Evolutionary conservation across 2,113 vertebrate species (phyloP), one percentile per base, ranked within the genome.

Genomic region (Alaudala cheleensis): DNA sequence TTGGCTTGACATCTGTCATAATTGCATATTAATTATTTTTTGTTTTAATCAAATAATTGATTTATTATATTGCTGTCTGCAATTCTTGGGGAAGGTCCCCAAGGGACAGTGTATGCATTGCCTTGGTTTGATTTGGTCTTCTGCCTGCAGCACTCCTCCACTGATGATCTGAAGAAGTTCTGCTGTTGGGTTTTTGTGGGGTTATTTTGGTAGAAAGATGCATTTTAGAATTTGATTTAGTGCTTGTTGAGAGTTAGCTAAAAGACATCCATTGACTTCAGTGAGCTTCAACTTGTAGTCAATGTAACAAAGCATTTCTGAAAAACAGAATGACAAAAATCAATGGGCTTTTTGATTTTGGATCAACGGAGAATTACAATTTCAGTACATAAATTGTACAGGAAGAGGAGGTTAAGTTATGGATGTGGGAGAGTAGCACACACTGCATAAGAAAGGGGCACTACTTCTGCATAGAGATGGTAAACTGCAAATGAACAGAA

Each of bases 21-120:
- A 96, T 57, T 86, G 39, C 77, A 93, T 93, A 88, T 93, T 91
- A 92, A 95, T 86, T 90, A 71, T 86, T 95, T 90, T 85, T 85
- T 10, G 4, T 5, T 91, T 95, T 95, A 94, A 96, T 91, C 56
- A 76, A 74, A 76, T 91, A 97, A 96, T 90, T 95, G 86, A 85
- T 95, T 91, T 92, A 88, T 86, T 94, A 81, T 34, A 76, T 50
- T 86, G 56, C 53, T 93, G 42, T 78, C 83, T 14, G 3, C 33
- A 73, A 13, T 50, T 66, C 56, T 31, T 76, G 20, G 5, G 34
- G 42, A 88, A 83, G 29, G 44, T 66, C 56, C 81, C 67, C 28
- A 16, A 73, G 56, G 37, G 40, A 66, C 39, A 56, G 51, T 8
- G 7, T 2, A 1, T 6, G 6, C 21, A 21, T 31, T n/a, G n/a